A percentile compares a stretch with the other conserved stretches of the same genome.
Conservation (phyloP, 1,140 invertebrate species). For the Conopomorpha cramerella region DNA sequence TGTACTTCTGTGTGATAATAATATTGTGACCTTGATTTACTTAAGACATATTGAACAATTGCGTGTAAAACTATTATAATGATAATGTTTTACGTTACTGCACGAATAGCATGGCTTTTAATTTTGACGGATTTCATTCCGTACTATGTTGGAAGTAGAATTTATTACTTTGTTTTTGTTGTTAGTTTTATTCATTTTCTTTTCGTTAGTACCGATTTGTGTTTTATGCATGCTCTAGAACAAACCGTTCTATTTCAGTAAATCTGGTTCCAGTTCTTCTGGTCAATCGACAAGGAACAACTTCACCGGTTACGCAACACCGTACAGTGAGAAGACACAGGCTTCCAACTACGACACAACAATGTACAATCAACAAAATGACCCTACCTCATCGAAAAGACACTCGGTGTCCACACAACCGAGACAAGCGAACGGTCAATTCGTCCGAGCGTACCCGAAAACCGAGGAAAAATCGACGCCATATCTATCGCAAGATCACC, state of each 20-base stretch:
- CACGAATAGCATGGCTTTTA: too few species aligned
- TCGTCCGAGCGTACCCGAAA: conserved; percentile 26
- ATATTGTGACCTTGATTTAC: too few species aligned
- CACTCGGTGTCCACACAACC: conserved; percentile 31
- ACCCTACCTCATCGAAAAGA: conserved; percentile 36
- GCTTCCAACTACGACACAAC: conserved; percentile 35
- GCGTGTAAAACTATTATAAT: too few species aligned
- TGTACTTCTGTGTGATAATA: too few species aligned
- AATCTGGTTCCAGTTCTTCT: conserved; percentile 57
- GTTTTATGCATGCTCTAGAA: too few species aligned
- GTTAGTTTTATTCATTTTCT: too few species aligned
- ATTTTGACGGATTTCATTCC: too few species aligned
- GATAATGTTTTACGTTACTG: too few species aligned
- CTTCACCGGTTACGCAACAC: conserved; percentile 47
- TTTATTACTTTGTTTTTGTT: too few species aligned
- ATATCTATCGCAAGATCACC: conserved; percentile 49
- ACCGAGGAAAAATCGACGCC: conserved; percentile 30
- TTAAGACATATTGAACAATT: too few species aligned
- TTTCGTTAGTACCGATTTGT: too few species aligned
- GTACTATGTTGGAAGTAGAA: too few species aligned
- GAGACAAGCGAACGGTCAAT: conserved; percentile 34
- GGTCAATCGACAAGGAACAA: conserved; percentile 54
- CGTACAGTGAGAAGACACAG: conserved; percentile 10
- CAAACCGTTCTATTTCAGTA: conserved; percentile 40
- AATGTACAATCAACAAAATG: conserved; percentile 42